Conservation (phyloP, 1,140 invertebrate species). For the Caenorhabditis tropicalis region DNA sequence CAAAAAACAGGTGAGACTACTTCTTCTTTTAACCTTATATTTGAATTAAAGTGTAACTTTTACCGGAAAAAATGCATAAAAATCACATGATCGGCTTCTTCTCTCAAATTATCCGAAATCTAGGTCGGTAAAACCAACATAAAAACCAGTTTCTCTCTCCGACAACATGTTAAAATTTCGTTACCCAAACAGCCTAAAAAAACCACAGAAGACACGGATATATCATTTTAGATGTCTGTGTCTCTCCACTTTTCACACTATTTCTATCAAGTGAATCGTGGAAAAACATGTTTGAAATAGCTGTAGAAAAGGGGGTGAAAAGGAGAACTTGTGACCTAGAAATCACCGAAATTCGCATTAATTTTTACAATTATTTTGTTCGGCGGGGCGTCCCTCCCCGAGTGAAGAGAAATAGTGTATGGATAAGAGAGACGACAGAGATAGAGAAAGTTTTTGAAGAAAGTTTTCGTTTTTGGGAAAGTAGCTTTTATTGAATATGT, state of each 20-base stretch:
- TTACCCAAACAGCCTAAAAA: neutral
- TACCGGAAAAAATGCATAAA: too few species aligned
- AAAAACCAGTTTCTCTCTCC: neutral
- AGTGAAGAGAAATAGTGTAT: neutral
- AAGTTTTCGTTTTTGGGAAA: slow-evolving; percentile 21
- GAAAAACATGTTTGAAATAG: slow-evolving; percentile 36
- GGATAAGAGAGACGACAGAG: neutral
- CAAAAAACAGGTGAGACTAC: slow-evolving; percentile 47
- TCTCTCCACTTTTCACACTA: neutral
- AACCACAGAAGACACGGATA: neutral
- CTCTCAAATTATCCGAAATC: slow-evolving; percentile 1
- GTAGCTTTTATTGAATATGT: slow-evolving; percentile 13
- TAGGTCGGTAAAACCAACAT: neutral
- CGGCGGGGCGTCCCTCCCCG: neutral
- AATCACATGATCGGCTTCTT: too few species aligned
- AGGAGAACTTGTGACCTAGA: slow-evolving; percentile 32
- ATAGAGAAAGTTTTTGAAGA: neutral
- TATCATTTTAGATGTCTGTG: neutral
- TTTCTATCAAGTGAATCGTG: neutral
- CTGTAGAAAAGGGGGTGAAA: too few species aligned
- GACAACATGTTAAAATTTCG: too few species aligned
- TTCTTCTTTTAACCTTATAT: neutral
- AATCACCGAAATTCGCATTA: slow-evolving; percentile 39
- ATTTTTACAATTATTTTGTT: slow-evolving; percentile 38
- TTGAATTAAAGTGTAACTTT: neutral